Conservation (phyloP, 1,140 invertebrate genomes). For the Ctenoplectra terminalis region DNA sequence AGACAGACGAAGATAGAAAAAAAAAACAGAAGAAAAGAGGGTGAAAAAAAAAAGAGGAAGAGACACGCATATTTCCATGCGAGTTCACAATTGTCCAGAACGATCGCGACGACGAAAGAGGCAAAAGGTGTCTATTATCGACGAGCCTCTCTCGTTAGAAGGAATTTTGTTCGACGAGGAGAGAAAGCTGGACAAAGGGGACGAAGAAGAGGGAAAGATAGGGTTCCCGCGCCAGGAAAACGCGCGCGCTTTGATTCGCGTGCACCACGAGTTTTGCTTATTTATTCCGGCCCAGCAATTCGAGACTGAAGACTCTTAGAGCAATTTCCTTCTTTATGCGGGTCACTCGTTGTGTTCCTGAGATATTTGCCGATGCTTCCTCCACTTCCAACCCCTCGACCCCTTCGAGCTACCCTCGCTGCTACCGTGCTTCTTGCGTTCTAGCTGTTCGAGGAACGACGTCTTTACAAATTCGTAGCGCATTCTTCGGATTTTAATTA, state of each 20-base stretch:
- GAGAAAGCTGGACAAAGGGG: slow-evolving; percentile 4
- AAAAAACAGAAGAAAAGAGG: not conserved
- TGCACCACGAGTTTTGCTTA: slow-evolving; percentile 57
- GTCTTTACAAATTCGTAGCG: slow-evolving; percentile 24
- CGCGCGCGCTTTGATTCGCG: slow-evolving; percentile 52
- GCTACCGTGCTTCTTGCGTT: not conserved
- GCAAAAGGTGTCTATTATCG: slow-evolving; percentile 54
- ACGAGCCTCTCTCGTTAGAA: slow-evolving; percentile 52
- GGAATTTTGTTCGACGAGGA: slow-evolving; percentile 28
- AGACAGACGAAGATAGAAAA: too few species aligned
- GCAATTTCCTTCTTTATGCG: slow-evolving; percentile 55
- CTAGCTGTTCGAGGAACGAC: not conserved
- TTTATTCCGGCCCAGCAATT: slow-evolving; percentile 64
- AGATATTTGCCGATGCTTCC: slow-evolving; percentile 28
- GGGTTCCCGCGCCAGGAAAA: slow-evolving; percentile 29
- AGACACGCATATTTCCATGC: slow-evolving; percentile 26
- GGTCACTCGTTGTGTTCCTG: slow-evolving; percentile 46
- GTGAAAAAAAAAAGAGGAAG: not conserved
- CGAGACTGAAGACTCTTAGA: slow-evolving; percentile 55
- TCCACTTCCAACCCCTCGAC: too few species aligned
- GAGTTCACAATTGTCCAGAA: slow-evolving; percentile 46
- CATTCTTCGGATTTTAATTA: slow-evolving; percentile 37
- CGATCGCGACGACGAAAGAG: slow-evolving; percentile 13
- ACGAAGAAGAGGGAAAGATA: not conserved
- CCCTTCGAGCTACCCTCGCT: not conserved